These are phyloP conservation scores for Ibidorhyncha struthersii DNA, from an alignment of 2,113 vertebrate species.

Conservation along the genomic window DNA sequence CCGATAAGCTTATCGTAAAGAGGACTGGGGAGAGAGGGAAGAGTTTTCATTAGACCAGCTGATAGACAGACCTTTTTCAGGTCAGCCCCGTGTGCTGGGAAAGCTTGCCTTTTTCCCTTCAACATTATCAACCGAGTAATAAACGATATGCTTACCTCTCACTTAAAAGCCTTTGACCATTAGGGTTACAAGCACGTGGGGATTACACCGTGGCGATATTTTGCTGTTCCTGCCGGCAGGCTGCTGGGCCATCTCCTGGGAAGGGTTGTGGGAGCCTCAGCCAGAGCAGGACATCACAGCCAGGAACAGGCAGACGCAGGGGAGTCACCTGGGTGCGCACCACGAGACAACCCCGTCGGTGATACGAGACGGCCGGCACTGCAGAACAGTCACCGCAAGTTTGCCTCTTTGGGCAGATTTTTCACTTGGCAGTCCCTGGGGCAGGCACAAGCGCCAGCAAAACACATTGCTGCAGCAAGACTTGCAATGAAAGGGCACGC, in stretches of 20 bases:
- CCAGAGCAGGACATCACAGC: rapidly evolving
- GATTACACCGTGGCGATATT: too few species aligned
- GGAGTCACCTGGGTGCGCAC: too few species aligned
- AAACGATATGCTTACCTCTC: neutral
- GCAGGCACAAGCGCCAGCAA: neutral
- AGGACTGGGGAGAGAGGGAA: neutral
- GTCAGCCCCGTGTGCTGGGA: neutral
- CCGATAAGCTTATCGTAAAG: neutral
- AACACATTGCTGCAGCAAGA: neutral
- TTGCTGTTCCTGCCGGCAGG: neutral
- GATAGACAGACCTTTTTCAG: neutral
- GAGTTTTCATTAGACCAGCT: neutral
- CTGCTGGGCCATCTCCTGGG: too few species aligned
- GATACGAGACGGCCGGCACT: rapidly evolving
- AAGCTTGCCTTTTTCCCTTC: neutral
- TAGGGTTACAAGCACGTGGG: rapidly evolving
- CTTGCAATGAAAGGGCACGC: neutral
- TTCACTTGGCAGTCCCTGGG: neutral
- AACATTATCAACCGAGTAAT: rapidly evolving
- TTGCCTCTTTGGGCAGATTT: neutral
- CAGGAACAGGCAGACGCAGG: rapidly evolving
- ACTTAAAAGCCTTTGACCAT: neutral
- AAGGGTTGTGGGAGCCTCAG: neutral
- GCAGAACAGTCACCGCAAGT: rapidly evolving
- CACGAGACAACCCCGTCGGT: rapidly evolving